Evolutionary conservation across 1,140 invertebrate genomes (phyloP), one percentile per base, ranked within the genome.

Genomic region (Habropoda laboriosa): DNA sequence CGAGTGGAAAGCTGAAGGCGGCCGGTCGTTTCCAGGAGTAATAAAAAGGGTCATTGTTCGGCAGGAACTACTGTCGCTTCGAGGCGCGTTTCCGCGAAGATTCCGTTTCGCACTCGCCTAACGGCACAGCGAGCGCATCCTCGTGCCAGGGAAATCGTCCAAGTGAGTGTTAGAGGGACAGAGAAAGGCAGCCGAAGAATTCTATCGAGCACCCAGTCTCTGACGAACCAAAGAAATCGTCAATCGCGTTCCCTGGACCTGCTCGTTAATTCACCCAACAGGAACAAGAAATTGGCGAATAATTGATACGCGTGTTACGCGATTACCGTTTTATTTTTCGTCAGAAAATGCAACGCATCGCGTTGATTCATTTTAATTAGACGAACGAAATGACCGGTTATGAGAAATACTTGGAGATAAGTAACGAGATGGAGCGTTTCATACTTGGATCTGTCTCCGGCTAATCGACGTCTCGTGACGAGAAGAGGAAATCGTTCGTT

Each of bases 1-100:
- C 49, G 24, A 40, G 24, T 27, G 40, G 32, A 57, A 30, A 73
- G 53, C 64, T 45, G n/a, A 24, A 30, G 68, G 60, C 75, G 63
- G 38, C 18, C 47, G 61, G 24, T 55, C 32, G 72, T 66, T 73
- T 80, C 47, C 27, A 60, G 27, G 32, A 45, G 63, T 42, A 57
- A 61, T 83, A 83, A 86, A 86, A 87, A 86, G 85, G 74, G 66
- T 75, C 72, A 86, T 87, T 87, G 85, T 86, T 86, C 61, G 57
- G 57, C 32, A 79, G 78, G 74, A 83, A 83, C 78, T 75, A 81
- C 73, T 83, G 85, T 87, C 85, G 78, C 84, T 86, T 80, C 64
- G 78, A 53, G 68, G 57, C 78, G 78, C 81, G 70, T 86, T 86
- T 86, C 84, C 85, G 81, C 81, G 84, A 83, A 87, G 84, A 87